Conservation (phyloP, 1,140 invertebrate genomes). For the Nymphalis io region DNA sequence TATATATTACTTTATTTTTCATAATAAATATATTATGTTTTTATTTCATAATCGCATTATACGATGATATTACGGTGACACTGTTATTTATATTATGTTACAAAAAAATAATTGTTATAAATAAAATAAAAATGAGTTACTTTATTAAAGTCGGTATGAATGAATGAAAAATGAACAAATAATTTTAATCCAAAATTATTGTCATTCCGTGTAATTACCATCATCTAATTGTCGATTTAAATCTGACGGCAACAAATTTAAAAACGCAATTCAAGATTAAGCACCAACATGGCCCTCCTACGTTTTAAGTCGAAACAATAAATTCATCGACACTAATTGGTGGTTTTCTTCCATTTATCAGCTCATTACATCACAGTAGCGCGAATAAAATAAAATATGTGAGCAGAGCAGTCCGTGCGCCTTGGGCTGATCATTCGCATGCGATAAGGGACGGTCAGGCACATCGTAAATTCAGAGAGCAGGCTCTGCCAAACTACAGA, state of each 20-base stretch:
- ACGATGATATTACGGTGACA: too few relatives aligned
- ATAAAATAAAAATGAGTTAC: background rate
- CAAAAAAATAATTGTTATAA: too few relatives aligned
- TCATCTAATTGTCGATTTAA: constrained; percentile 73
- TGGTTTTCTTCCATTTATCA: constrained; percentile 80
- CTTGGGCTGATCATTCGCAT: constrained; percentile 78
- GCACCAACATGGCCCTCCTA: constrained; percentile 72
- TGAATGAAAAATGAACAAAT: background rate
- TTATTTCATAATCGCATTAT: too few relatives aligned
- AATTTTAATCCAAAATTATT: constrained; percentile 34
- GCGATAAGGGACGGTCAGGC: constrained; percentile 78
- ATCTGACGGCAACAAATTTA: constrained; percentile 62
- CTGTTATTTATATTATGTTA: too few relatives aligned
- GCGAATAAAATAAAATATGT: constrained; percentile 81
- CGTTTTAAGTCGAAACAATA: constrained; percentile 80
- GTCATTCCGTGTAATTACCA: constrained; percentile 61
- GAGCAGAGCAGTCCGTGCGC: constrained; percentile 72
- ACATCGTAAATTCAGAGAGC: constrained; percentile 79
- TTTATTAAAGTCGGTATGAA: background rate
- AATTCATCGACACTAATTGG: constrained; percentile 81
- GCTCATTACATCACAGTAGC: constrained; percentile 81
- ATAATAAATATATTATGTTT: too few relatives aligned
- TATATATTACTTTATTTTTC: too few relatives aligned
- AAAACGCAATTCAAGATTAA: constrained; percentile 76
- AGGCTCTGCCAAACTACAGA: constrained; percentile 73